Conservation (phyloP, 2,113 vertebrate species). For the Vimba vimba region DNA sequence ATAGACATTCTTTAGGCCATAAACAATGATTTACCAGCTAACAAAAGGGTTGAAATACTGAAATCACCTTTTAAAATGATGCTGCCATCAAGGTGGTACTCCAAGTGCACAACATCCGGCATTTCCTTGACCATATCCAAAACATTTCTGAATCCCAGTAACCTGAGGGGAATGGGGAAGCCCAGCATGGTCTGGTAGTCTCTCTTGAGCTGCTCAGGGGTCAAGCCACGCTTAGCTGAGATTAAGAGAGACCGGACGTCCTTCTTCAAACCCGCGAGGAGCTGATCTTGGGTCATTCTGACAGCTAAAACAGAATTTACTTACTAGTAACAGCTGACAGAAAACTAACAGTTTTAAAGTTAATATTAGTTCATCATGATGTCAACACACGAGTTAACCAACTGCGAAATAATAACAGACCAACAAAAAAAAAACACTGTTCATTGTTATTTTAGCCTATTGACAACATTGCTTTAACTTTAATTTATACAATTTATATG, state of each 20-base stretch:
- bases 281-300: slow-evolving; percentile 72
- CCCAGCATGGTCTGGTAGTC: slow-evolving; percentile 85
- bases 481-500: background rate
- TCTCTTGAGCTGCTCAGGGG: slow-evolving; percentile 74
- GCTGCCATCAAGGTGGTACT: slow-evolving; percentile 64
- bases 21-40: background rate
- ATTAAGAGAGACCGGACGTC: slow-evolving; percentile 86
- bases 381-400: background rate
- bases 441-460: background rate
- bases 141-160: slow-evolving; percentile 80
- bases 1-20: background rate
- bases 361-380: background rate
- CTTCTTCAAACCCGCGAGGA: slow-evolving; percentile 81
- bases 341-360: background rate
- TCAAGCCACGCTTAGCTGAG: slow-evolving; percentile 82
- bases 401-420: background rate
- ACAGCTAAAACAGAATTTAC: background rate
- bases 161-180: slow-evolving; percentile 77
- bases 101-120: slow-evolving; percentile 83
- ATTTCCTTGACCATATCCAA: slow-evolving; percentile 86
- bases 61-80: slow-evolving; percentile 79
- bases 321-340: background rate
- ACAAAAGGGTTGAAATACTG: background rate
- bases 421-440: background rate
- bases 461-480: background rate